Conservation (phyloP, 2,888 invertebrate species). For the Andrena minutula region DNA sequence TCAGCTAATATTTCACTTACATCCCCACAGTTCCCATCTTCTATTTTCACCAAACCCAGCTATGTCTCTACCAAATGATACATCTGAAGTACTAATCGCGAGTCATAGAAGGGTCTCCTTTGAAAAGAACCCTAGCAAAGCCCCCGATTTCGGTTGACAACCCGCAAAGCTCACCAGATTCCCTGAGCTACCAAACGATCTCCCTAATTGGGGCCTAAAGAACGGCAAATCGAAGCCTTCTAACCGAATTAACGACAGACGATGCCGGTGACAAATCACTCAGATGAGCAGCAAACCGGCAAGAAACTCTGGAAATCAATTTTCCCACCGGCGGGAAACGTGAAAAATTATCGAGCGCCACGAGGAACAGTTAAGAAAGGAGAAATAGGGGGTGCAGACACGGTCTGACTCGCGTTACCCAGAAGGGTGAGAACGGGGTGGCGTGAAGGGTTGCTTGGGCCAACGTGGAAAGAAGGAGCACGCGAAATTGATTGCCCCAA, state of each 20-base stretch:
- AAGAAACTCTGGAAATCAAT: slow-evolving; percentile 66
- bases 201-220: slow-evolving; percentile 31
- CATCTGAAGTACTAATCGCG: no score
- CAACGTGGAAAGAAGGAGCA: slow-evolving; percentile 40
- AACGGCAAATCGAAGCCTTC: slow-evolving; percentile 27
- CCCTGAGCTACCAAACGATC: neutral
- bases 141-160: neutral
- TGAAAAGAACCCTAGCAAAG: neutral
- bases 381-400: slow-evolving; percentile 24
- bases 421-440: slow-evolving; percentile 36
- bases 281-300: slow-evolving; percentile 29
- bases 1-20: no score
- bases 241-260: slow-evolving; percentile 43
- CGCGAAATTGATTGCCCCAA: slow-evolving; percentile 74
- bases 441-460: slow-evolving; percentile 2
- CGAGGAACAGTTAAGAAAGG: slow-evolving; percentile 11
- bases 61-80: no score
- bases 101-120: no score
- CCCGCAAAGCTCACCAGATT: neutral
- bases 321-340: slow-evolving; percentile 31
- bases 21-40: no score
- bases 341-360: slow-evolving; percentile 67
- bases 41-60: no score
- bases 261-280: slow-evolving; percentile 45
- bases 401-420: slow-evolving; percentile 15